These are phyloP conservation scores for Petrocephalus zakoni DNA, from an alignment of 2,113 vertebrate species.

Conservation along the genomic window DNA sequence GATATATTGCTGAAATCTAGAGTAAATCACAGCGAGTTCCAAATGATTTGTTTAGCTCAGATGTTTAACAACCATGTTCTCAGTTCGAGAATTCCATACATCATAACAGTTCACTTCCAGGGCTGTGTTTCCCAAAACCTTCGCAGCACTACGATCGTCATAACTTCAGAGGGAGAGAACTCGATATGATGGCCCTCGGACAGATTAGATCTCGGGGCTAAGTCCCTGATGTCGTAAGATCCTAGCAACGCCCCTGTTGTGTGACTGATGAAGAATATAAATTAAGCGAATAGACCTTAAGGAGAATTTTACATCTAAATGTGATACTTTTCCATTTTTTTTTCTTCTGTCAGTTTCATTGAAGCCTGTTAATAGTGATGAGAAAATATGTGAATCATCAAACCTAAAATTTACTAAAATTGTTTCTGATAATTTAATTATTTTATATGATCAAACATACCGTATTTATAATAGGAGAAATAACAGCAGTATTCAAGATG, in stretches of 20 bases:
- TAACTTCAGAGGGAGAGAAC: neutral
- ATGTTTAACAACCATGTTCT: neutral
- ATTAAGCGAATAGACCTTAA: neutral
- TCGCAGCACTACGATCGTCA: neutral
- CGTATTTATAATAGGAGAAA: neutral
- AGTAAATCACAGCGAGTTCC: neutral
- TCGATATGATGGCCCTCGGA: neutral
- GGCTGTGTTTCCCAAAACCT: neutral
- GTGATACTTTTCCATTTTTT: neutral
- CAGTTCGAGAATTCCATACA: neutral
- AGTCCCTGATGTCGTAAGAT: neutral
- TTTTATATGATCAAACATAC: neutral
- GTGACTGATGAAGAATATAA: neutral
- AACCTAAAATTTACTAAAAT: neutral
- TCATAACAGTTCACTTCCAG: neutral
- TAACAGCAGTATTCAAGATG: neutral
- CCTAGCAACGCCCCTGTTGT: neutral
- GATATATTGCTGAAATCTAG: no score
- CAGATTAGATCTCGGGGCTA: neutral
- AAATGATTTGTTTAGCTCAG: neutral
- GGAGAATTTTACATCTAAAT: neutral
- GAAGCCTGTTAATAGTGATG: neutral
- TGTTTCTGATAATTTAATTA: neutral
- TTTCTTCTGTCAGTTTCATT: neutral
- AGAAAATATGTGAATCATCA: neutral